Evolutionary conservation across 2,888 invertebrate genomes (phyloP), one percentile per base, ranked within the genome.

Genomic region (Keiferia lycopersicella): DNA sequence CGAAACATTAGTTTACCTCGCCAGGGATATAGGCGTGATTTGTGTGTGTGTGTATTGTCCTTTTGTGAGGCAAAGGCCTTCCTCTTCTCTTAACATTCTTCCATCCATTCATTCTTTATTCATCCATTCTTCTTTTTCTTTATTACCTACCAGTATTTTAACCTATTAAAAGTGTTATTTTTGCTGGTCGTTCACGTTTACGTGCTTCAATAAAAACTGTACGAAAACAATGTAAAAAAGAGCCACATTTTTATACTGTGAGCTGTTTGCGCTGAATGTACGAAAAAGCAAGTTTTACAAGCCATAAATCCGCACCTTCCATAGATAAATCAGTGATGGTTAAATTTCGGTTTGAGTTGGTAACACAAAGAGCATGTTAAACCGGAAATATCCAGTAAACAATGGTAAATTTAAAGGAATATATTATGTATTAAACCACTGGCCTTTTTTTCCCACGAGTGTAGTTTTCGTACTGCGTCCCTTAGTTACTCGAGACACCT

Each of bases 241-340:
- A 4, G 11, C 16, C 45, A 16, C 45, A 16, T 16, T 45, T 45
- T n/a, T n/a, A 34, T 34, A 45, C 16, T 11, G 6, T 3, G 45
- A 45, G 45, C 45, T 45, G 45, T 45, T 45, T 53, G 51, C 22
- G 22, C 22, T 53, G 50, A 53, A 53, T 14, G 22, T 53, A 53
- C 14, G 22, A 53, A 53, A 53, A 53, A 14, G 12, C 20, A 53
- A 53, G 22, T 53, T 53, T 53, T 53, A 53, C 51, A 22, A 53
- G 22, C 51, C 14, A 22, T 53, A 53, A 22, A 53, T 22, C 51
- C 26, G 4, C 16, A 45, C 22, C 51, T 18, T 50, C 22, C 8
- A 53, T 53, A 53, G 51, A 53, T 53, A 53, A 22, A 53, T 53
- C 51, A 26, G 51, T 22, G 22, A 53, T 53, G 45, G 45, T 45